Evolutionary conservation across 2,888 invertebrate genomes (phyloP), one percentile per base, ranked within the genome.

Genomic region (Pseudolycoriella hygida): DNA sequence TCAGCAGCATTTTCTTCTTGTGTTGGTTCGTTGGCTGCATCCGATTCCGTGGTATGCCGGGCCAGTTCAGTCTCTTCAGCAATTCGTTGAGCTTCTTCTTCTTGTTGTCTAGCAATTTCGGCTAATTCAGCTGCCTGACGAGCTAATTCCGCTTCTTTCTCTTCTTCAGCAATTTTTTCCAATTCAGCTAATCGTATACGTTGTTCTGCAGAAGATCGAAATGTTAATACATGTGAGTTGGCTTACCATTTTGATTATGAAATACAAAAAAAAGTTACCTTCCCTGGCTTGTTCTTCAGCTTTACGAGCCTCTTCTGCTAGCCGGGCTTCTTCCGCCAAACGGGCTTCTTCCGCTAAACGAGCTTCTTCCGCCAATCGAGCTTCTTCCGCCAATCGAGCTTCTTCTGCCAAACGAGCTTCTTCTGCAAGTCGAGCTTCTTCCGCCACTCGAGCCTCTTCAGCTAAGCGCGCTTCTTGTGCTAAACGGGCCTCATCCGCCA

Each of bases 71-170:
- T 17, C 37, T 44, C 44, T 20, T 44, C 44, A 3, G 38, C 31
- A 53, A 73, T 72, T 34, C 73, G 67, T n/a, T 72, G 71, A 10
- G 71, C 68, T 48, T 74, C 75, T 17, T 73, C 71, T 47, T 74
- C 76, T 55, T 70, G 69, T 62, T 74, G 74, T 50, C 73, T 70
- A 4, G 74, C 74, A 38, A 74, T 71, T 59, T 80, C 79, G 1
- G 76, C 76, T 54, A 79, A 60, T 61, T 80, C 80, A 41, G 75
- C 77, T 50, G 79, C 80, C 70, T 80, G 80, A 55, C 78, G 67
- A 43, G 77, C 79, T 51, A 80, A 68, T 56, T 79, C 80, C 6
- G 67, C 74, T 62, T 79, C 78, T 18, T 71, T 69, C 54, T 65
- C 68, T 47, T 70, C 69, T 52, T 71, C 71, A 1, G 61, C 63